Percentiles rank a stretch among this genome's conserved stretches.
phyloP scores from a whole-genome alignment of 1,140 invertebrate genomes.

The Scaptodrosophila lebanonensis region DNA sequence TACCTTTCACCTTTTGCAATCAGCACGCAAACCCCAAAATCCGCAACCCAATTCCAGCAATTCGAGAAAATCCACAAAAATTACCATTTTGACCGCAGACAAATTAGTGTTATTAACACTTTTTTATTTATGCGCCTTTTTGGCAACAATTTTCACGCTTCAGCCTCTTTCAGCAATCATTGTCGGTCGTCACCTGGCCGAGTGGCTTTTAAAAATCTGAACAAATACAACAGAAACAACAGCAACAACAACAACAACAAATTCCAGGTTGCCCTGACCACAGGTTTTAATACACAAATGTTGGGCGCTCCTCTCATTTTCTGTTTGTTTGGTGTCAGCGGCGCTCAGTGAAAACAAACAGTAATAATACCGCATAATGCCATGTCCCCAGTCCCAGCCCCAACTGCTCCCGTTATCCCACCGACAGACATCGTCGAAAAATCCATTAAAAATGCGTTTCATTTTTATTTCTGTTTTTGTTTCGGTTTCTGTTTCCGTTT shows the following conservation, averaged over 20 bases:
- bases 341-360: conserved; percentile 41
- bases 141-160: conserved; percentile 40
- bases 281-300: conserved; percentile 44
- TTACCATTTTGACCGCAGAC: conserved; percentile 50
- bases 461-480: conserved; percentile 36
- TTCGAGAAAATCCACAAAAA: conserved; percentile 40
- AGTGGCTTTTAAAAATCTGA: conserved; percentile 40
- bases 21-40: conserved; percentile 31
- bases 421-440: conserved; percentile 21
- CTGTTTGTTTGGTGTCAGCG: conserved; percentile 41
- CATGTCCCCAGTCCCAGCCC: not conserved
- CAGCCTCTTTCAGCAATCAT: conserved; percentile 26
- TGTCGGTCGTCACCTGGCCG: conserved; percentile 32
- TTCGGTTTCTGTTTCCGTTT: conserved; percentile 27
- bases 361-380: conserved; percentile 41
- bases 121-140: conserved; percentile 19
- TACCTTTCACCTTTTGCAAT: conserved; percentile 53
- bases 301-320: conserved; percentile 30
- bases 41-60: conserved; percentile 25
- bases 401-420: not conserved
- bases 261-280: conserved; percentile 34
- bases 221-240: conserved; percentile 23
- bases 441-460: conserved; percentile 42
- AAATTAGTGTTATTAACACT: conserved; percentile 48
- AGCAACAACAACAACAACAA: too few species aligned